These are phyloP conservation scores for Trypoxylon attenuatum DNA, from an alignment of 2,888 invertebrate genomes.

Conservation along the genomic window DNA sequence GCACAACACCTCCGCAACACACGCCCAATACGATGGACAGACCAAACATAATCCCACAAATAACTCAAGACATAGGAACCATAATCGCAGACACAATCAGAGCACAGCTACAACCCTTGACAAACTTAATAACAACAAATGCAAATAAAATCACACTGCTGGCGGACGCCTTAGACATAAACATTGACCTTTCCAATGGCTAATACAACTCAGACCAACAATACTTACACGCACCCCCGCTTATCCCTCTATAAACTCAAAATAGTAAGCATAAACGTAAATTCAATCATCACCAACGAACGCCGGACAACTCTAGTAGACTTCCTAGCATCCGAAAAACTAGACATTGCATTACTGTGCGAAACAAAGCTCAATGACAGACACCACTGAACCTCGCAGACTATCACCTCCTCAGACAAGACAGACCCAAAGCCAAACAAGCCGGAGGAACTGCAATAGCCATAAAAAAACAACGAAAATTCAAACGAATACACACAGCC, in stretches of 20 bases:
- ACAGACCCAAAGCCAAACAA: conserved; percentile 9
- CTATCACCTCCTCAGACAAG: conserved; percentile 31
- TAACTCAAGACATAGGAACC: neutral
- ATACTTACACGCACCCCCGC: neutral
- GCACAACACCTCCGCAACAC: neutral
- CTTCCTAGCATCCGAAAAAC: conserved; percentile 3
- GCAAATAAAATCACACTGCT: neutral
- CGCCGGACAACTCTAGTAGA: conserved; percentile 5
- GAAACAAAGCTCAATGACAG: conserved; percentile 39
- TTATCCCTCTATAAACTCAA: conserved; percentile 2
- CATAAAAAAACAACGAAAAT: conserved; percentile 18
- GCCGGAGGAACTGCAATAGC: conserved; percentile 40
- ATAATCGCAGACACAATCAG: neutral
- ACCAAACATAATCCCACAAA: neutral
- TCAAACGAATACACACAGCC: neutral
- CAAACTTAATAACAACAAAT: neutral
- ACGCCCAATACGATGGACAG: neutral
- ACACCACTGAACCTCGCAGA: conserved; percentile 9
- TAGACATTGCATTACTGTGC: conserved; percentile 19
- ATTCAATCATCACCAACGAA: conserved; percentile 25
- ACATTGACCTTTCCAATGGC: neutral
- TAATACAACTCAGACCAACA: neutral
- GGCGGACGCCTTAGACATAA: neutral
- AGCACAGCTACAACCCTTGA: neutral
- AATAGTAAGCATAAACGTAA: conserved; percentile 21